Conservation (phyloP, 2,888 invertebrate species). For the Plusia festucae region DNA sequence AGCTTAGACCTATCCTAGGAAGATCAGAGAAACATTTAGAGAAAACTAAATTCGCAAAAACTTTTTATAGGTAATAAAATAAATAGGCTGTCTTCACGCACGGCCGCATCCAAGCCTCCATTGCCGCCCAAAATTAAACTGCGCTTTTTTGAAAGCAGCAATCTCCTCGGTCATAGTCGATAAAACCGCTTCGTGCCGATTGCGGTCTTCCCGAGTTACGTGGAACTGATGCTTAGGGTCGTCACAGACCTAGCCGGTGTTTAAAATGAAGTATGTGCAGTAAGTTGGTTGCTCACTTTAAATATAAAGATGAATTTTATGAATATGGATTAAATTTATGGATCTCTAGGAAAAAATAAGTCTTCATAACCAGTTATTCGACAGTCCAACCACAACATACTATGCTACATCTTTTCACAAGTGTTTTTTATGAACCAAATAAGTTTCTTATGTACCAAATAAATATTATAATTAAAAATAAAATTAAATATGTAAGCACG, state of each 20-base stretch:
- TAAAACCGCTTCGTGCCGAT: slow-evolving; percentile 87
- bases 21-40: slow-evolving; percentile 50
- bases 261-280: not conserved
- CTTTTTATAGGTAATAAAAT: slow-evolving; percentile 87
- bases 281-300: not conserved
- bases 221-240: slow-evolving; percentile 60
- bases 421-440: too few species aligned
- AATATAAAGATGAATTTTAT: not conserved
- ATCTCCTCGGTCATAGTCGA: slow-evolving; percentile 85
- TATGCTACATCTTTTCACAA: too few species aligned
- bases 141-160: slow-evolving; percentile 85
- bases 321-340: too few species aligned
- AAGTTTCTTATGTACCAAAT: too few species aligned
- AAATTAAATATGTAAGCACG: not conserved
- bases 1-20: slow-evolving; percentile 43
- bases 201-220: slow-evolving; percentile 73
- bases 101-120: slow-evolving; percentile 74
- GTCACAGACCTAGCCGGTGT: slow-evolving; percentile 22
- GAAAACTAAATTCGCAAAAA: slow-evolving; percentile 64
- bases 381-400: too few species aligned
- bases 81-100: slow-evolving; percentile 83
- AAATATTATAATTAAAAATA: not conserved
- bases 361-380: too few species aligned
- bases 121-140: slow-evolving; percentile 84
- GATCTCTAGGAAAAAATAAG: too few species aligned